Evolutionary conservation across 2,888 invertebrate genomes (phyloP).

Genomic region (Adelognathus sp.): DNA sequence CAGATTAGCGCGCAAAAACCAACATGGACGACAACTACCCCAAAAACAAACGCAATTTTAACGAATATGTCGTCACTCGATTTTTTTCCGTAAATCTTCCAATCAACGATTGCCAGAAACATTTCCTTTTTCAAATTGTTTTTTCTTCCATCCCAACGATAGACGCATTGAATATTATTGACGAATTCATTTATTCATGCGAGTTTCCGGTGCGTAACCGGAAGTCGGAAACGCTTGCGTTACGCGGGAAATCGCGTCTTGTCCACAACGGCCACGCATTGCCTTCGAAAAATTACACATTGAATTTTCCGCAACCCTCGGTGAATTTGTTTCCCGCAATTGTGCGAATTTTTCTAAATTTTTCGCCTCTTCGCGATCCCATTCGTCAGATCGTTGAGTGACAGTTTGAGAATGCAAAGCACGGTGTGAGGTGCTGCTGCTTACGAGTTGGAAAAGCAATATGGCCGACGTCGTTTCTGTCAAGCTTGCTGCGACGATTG

Average conservation of each 20-base stretch:
- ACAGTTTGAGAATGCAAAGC: constrained; percentile 16
- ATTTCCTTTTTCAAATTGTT: too few relatives aligned
- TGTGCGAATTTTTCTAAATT: not conserved
- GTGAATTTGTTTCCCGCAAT: not conserved
- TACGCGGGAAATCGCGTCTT: constrained; percentile 45
- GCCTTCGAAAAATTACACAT: not conserved
- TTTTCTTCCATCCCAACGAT: not conserved
- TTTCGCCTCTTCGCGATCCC: not conserved
- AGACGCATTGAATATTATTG: not conserved
- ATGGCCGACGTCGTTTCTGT: constrained; percentile 54
- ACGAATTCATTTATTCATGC: not conserved
- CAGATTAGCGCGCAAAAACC: too few relatives aligned
- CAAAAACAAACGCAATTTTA: too few relatives aligned
- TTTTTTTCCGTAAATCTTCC: too few relatives aligned
- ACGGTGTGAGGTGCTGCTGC: constrained; percentile 2
- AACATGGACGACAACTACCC: too few relatives aligned
- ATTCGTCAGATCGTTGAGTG: not conserved
- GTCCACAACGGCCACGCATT: not conserved
- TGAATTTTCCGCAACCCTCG: not conserved
- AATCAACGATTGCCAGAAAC: too few relatives aligned
- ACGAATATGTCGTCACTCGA: too few relatives aligned
- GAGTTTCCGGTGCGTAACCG: not conserved
- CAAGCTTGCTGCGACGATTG: constrained; percentile 42
- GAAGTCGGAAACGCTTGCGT: constrained; percentile 21
- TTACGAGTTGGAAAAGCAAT: constrained; percentile 33